Percentiles rank a stretch among this genome's conserved stretches.
Evolutionary conservation across 2,113 vertebrate genomes (phyloP).

Genomic region (Xiphophorus hellerii): DNA sequence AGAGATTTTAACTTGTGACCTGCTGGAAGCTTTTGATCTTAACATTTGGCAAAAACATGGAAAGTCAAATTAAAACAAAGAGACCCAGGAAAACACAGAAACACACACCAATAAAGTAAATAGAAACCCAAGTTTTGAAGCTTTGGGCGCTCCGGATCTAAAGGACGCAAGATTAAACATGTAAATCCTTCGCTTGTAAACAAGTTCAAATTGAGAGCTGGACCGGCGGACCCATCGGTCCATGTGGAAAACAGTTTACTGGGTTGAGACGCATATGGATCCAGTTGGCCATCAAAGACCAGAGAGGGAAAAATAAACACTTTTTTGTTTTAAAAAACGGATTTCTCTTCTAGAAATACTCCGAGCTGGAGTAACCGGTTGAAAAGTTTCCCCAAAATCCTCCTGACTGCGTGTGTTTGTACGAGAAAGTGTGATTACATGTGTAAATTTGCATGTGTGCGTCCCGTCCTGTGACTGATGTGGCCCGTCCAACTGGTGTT

Average conservation of each 20-base stretch:
- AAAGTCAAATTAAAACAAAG: conserved; percentile 41
- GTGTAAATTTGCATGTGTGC: conserved; percentile 12
- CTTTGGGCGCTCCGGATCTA: conserved; percentile 9
- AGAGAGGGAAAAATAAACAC: conserved; percentile 64
- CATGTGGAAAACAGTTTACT: conserved; percentile 63
- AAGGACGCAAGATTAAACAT: conserved; percentile 30
- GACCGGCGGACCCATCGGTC: conserved; percentile 35
- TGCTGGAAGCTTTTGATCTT: conserved; percentile 20
- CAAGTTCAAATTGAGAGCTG: conserved; percentile 30
- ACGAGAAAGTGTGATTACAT: conserved; percentile 2
- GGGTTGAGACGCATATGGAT: conserved; percentile 61
- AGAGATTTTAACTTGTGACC: conserved; percentile 40
- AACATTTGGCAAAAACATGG: conserved; percentile 55
- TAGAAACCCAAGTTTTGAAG: conserved; percentile 28
- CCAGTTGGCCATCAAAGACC: conserved; percentile 67
- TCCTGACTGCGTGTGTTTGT: conserved; percentile 1
- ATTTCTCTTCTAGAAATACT: conserved; percentile 44
- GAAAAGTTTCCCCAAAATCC: neutral
- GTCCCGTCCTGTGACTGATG: conserved; percentile 52
- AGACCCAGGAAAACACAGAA: conserved; percentile 22
- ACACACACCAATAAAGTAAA: conserved; percentile 9
- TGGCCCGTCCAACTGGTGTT: conserved; percentile 45
- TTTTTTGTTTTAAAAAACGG: conserved; percentile 40
- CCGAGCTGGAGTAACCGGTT: conserved; percentile 18
- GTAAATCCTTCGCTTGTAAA: conserved; percentile 28